Conservation (phyloP, 2,888 invertebrate genomes). For the Trilocha varians region DNA sequence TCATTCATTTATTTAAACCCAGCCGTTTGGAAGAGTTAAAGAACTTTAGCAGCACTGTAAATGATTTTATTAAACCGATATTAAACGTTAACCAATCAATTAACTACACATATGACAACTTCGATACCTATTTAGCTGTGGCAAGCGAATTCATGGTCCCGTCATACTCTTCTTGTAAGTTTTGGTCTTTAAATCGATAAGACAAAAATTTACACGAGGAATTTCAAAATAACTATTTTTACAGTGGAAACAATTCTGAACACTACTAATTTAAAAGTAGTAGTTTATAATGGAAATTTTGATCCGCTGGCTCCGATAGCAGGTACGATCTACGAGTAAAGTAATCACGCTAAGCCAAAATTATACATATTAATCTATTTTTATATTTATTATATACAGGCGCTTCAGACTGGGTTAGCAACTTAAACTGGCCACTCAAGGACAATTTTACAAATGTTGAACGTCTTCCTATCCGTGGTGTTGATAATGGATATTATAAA, state of each 20-base stretch:
- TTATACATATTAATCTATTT: no score
- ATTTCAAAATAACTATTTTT: constrained; percentile 17
- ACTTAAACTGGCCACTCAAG: constrained; percentile 50
- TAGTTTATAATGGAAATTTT: constrained; percentile 57
- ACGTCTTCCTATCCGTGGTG: constrained; percentile 34
- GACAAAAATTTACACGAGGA: not conserved
- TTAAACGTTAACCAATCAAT: constrained; percentile 44
- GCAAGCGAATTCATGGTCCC: constrained; percentile 42
- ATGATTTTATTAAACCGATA: constrained; percentile 49
- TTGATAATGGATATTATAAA: constrained; percentile 52
- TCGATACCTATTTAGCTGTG: constrained; percentile 35
- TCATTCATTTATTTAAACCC: constrained; percentile 45
- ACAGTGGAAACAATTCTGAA: constrained; percentile 56
- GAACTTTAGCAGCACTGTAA: constrained; percentile 32
- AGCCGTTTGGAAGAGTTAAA: constrained; percentile 38
- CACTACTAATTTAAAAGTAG: constrained; percentile 44
- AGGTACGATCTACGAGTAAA: constrained; percentile 33
- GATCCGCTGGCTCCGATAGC: constrained; percentile 55
- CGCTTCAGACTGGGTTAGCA: constrained; percentile 59
- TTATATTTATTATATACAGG: no score
- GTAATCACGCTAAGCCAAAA: no score
- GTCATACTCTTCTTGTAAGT: constrained; percentile 54
- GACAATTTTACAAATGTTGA: constrained; percentile 35
- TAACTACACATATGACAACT: constrained; percentile 40
- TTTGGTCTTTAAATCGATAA: no score